Percentiles rank a stretch among this genome's conserved stretches.
Conservation (phyloP, 2,113 vertebrate genomes). For the Pachyramphus minor region DNA sequence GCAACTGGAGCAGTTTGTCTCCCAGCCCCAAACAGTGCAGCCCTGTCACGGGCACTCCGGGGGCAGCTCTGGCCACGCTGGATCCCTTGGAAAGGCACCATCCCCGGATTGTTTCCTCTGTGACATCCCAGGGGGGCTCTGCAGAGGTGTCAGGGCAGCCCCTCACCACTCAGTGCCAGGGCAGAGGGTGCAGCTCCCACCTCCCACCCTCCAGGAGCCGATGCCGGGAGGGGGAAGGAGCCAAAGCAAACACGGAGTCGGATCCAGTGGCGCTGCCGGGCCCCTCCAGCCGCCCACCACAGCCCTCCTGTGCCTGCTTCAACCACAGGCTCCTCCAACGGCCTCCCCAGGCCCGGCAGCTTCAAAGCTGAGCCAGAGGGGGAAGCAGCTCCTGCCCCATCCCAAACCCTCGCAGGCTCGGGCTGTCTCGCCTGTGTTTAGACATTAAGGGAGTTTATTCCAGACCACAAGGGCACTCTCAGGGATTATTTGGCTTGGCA, state of each 20-base stretch:
- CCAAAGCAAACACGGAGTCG: not conserved
- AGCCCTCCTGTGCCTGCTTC: not conserved
- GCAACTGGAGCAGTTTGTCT: not conserved
- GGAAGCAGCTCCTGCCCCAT: not conserved
- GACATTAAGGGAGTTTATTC: not conserved
- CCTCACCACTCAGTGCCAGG: not conserved
- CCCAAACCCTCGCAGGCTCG: not conserved
- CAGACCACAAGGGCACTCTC: not conserved
- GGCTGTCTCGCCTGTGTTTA: constrained; percentile 40
- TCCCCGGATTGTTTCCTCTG: rapidly evolving
- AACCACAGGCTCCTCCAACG: not conserved
- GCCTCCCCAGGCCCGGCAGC: not conserved
- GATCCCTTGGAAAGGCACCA: not conserved
- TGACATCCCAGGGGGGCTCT: not conserved
- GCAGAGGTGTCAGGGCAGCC: not conserved
- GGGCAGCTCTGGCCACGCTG: not conserved
- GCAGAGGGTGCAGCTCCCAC: not conserved
- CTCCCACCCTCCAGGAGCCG: rapidly evolving
- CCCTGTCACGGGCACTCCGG: rapidly evolving
- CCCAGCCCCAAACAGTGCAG: rapidly evolving
- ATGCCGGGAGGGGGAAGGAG: not conserved
- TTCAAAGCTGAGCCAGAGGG: constrained; percentile 33
- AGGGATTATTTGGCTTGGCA: constrained; percentile 4
- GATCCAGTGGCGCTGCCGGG: not conserved
- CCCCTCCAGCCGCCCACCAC: not conserved